A percentile compares a stretch with the other conserved stretches of the same genome.
Evolutionary conservation across 2,113 vertebrate genomes (phyloP).

Genomic region (Picathartes gymnocephalus): DNA sequence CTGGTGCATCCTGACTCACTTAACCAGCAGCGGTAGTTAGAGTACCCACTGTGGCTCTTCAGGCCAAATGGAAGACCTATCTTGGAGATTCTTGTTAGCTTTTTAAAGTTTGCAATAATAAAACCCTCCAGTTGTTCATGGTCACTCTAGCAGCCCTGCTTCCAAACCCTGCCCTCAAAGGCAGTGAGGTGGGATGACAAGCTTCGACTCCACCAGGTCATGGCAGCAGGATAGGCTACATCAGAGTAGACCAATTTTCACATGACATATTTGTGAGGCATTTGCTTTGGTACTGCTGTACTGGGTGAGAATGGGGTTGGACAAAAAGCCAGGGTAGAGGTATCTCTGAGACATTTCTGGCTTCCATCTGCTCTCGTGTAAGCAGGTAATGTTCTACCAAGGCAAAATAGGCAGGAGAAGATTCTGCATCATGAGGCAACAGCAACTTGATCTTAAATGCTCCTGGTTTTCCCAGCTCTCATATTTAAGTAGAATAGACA

Average conservation of each 20-base stretch:
- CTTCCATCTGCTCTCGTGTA: neutral
- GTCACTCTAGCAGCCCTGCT: neutral
- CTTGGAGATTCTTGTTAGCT: neutral
- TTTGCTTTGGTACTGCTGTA: neutral
- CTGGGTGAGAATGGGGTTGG: neutral
- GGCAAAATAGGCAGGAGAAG: neutral
- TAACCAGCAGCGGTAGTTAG: neutral
- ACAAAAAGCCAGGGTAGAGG: neutral
- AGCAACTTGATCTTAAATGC: neutral
- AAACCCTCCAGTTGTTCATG: neutral
- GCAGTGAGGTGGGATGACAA: neutral
- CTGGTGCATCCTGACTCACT: neutral
- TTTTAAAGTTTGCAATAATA: neutral
- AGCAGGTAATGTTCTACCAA: neutral
- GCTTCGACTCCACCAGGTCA: fast-evolving
- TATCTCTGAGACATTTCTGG: neutral
- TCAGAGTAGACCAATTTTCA: neutral
- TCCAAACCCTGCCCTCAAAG: neutral
- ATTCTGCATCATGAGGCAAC: neutral
- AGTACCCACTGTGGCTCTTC: neutral
- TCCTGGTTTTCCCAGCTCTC: neutral
- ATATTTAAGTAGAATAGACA: neutral
- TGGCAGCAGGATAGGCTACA: fast-evolving
- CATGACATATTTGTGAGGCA: fast-evolving
- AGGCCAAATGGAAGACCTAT: fast-evolving